Conservation (phyloP, 2,888 invertebrate genomes). For the Actias luna region DNA sequence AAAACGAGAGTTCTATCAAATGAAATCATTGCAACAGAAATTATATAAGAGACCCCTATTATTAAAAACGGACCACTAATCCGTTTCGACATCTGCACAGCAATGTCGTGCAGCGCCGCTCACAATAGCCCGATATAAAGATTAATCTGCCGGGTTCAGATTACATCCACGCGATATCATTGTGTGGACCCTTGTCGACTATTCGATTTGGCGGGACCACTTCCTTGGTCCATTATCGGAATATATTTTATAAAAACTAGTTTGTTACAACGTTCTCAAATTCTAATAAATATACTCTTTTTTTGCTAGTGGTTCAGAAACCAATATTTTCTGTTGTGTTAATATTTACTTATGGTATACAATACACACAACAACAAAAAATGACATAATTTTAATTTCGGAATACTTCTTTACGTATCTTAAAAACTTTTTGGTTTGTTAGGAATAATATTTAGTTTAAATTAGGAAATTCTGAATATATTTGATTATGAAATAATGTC, state of each 20-base stretch:
- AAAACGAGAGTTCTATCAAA: not conserved
- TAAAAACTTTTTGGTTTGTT: too few relatives aligned
- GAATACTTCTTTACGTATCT: too few relatives aligned
- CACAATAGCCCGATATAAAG: conserved; percentile 35
- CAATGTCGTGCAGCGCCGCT: conserved; percentile 18
- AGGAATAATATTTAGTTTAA: too few relatives aligned
- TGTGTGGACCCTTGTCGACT: conserved; percentile 21
- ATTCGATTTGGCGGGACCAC: conserved; percentile 2
- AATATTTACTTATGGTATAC: too few relatives aligned
- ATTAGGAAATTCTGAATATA: too few relatives aligned
- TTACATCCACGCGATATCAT: conserved; percentile 43
- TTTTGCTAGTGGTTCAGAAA: not conserved
- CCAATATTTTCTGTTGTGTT: not conserved
- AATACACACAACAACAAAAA: not conserved
- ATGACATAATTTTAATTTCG: too few relatives aligned
- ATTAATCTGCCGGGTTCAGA: conserved; percentile 49
- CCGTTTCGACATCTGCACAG: conserved; percentile 13
- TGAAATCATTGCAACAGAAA: conserved; percentile 8
- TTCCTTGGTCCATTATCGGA: conserved; percentile 15
- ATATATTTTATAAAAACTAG: conserved; percentile 35
- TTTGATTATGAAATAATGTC: too few relatives aligned
- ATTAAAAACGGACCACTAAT: conserved; percentile 11
- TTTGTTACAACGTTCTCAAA: not conserved
- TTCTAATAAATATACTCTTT: not conserved
- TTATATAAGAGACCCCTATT: conserved; percentile 8